phyloP scores from a whole-genome alignment of 1,140 invertebrate genomes.

The Frieseomelitta varia region DNA sequence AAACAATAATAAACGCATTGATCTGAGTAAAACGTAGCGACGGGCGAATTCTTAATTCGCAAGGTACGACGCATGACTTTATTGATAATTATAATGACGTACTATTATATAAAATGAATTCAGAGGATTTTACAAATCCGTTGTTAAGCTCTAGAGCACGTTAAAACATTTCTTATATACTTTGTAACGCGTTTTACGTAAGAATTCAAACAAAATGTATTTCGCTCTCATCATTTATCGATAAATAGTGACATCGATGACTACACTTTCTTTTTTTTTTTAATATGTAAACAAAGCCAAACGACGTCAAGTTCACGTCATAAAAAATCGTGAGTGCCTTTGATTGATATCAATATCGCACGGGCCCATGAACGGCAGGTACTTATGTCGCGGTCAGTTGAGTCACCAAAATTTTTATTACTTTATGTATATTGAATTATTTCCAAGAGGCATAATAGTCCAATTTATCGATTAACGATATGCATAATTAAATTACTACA shows the following conservation, averaged over 20 bases:
- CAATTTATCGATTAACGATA: slow-evolving; percentile 62
- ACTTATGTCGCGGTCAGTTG: slow-evolving; percentile 41
- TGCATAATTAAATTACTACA: slow-evolving; percentile 68
- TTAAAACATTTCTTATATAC: slow-evolving; percentile 46
- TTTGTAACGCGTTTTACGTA: slow-evolving; percentile 48
- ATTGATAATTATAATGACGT: slow-evolving; percentile 41
- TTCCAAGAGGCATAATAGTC: slow-evolving; percentile 40
- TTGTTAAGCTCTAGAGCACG: slow-evolving; percentile 21
- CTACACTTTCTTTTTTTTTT: slow-evolving; percentile 29
- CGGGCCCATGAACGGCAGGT: slow-evolving; percentile 46
- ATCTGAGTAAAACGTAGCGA: slow-evolving; percentile 57
- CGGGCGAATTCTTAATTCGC: slow-evolving; percentile 54
- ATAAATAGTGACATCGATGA: slow-evolving; percentile 49
- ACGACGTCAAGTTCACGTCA: slow-evolving; percentile 2
- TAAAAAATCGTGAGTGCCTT: slow-evolving; percentile 22
- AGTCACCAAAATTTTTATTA: slow-evolving; percentile 33
- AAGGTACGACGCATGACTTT: slow-evolving; percentile 54
- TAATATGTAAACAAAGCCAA: slow-evolving; percentile 32
- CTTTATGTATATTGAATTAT: slow-evolving; percentile 17
- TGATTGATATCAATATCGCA: slow-evolving; percentile 18
- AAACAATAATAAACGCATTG: slow-evolving; percentile 60
- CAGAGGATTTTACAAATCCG: slow-evolving; percentile 52
- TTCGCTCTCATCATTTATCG: slow-evolving; percentile 50
- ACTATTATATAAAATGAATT: slow-evolving; percentile 53
- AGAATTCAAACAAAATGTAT: slow-evolving; percentile 58